These are phyloP conservation scores for Brachionus sp. DNA, from an alignment of 1,140 invertebrate species.

Conservation along the genomic window DNA sequence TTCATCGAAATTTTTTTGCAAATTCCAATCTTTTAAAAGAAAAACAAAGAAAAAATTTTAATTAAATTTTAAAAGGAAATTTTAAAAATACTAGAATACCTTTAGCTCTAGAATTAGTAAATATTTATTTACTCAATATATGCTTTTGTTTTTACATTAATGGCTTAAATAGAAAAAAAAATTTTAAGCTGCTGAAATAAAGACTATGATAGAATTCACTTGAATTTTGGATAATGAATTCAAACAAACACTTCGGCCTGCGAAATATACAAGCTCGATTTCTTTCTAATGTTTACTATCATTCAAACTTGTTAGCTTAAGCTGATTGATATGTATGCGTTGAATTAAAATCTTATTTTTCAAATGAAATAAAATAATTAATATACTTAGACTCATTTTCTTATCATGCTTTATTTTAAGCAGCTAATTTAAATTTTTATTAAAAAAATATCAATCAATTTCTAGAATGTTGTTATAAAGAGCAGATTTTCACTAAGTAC, in stretches of 20 bases:
- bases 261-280: neutral
- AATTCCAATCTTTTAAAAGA: neutral
- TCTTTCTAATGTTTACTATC: slow-evolving; percentile 1
- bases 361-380: neutral
- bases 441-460: slow-evolving; percentile 27
- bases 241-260: neutral
- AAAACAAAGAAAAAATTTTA: slow-evolving; percentile 1
- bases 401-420: slow-evolving; percentile 19
- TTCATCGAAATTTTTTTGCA: neutral
- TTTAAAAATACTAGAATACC: neutral
- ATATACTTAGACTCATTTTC: slow-evolving; percentile 8
- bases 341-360: slow-evolving; percentile 29
- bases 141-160: neutral
- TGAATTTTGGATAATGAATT: slow-evolving; percentile 2
- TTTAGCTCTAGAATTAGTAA: neutral
- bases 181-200: neutral
- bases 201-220: neutral
- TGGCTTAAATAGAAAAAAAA: neutral
- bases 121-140: neutral
- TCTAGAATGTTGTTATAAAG: neutral
- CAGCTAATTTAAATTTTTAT: slow-evolving; percentile 17
- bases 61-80: neutral
- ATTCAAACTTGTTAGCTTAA: slow-evolving; percentile 27
- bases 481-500: neutral
- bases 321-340: neutral